Evolutionary conservation across 2,888 invertebrate species (phyloP), one percentile per base, ranked within the genome.

Genomic region (Meiosimyza decipiens): DNA sequence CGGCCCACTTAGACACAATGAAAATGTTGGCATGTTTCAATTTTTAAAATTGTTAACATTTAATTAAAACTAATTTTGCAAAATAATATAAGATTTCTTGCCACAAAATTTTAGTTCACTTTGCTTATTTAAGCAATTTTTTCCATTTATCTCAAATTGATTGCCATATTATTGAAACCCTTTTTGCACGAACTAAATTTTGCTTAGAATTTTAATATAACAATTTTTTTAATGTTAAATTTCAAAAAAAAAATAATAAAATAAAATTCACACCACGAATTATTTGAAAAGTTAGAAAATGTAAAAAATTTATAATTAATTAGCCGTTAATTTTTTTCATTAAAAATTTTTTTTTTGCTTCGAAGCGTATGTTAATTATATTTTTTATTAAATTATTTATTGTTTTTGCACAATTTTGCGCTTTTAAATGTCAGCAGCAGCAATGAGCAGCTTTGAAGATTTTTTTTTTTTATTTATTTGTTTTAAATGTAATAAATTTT

Each of bases 211-310:
- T 71, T 65, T 28, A 22, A 52, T 15, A 52, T 33, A 12, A 28
- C 55, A 11, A 50, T 28, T 7, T 47, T 68, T 54, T 63, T 6
- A 72, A 60, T 60, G 40, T 60, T 62, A 65, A 65, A 18, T 62
- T n/a, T 28, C 3, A 3, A 28, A 28, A 28, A 28, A 52, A 40
- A 69, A 62, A 66, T 68, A 55, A 66, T 54, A 62, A 12, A 64
- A 59, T 47, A 68, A 69, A 71, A 71, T 66, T 66, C 73, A 73
- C 73, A 73, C 73, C 73, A 73, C 73, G 73, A 73, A 73, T 71
- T 65, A 68, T 69, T 63, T 22, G 60, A 59, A 52, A 12, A 22
- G 40, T 59, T 52, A 40, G 12, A 12, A 22, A 51, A 51, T 40
- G 13, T 15, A 65, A 28, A 15, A 62, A 67, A n/a, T 59, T 63